These are phyloP conservation scores for Drosophila yakuba DNA, from an alignment of 1,140 invertebrate species.

Conservation along the genomic window DNA sequence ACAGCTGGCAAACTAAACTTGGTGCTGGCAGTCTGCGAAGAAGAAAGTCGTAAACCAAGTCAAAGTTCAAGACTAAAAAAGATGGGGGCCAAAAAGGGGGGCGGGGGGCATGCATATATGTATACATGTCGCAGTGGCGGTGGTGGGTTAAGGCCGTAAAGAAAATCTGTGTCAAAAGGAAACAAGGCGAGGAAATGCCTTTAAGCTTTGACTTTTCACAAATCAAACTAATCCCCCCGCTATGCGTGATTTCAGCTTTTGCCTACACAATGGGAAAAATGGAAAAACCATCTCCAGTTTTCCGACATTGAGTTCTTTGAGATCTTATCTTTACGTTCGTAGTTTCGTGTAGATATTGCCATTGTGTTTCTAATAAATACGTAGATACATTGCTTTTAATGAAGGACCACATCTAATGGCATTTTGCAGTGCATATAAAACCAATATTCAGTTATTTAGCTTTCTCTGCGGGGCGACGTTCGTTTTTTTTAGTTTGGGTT, in stretches of 20 bases:
- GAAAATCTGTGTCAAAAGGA: slow-evolving; percentile 63
- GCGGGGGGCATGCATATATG: background rate
- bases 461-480: background rate
- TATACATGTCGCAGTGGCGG: slow-evolving; percentile 1
- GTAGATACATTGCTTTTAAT: no score
- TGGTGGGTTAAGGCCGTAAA: slow-evolving; percentile 54
- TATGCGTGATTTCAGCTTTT: slow-evolving; percentile 10
- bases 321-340: background rate
- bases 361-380: no score
- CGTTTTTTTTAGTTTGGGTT: slow-evolving; percentile 9
- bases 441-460: no score
- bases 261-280: slow-evolving; percentile 6
- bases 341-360: background rate
- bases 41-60: slow-evolving; percentile 51
- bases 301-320: background rate
- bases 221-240: slow-evolving; percentile 32
- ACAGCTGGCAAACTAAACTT: slow-evolving; percentile 1
- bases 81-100: background rate
- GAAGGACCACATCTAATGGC: no score
- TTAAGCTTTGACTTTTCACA: slow-evolving; percentile 63
- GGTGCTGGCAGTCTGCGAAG: slow-evolving; percentile 15
- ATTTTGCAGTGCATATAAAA: no score
- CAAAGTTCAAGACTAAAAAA: slow-evolving; percentile 47
- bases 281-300: background rate
- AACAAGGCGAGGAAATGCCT: slow-evolving; percentile 43